These are phyloP conservation scores for Struthio camelus DNA, from an alignment of 2,113 vertebrate species.

Conservation along the genomic window DNA sequence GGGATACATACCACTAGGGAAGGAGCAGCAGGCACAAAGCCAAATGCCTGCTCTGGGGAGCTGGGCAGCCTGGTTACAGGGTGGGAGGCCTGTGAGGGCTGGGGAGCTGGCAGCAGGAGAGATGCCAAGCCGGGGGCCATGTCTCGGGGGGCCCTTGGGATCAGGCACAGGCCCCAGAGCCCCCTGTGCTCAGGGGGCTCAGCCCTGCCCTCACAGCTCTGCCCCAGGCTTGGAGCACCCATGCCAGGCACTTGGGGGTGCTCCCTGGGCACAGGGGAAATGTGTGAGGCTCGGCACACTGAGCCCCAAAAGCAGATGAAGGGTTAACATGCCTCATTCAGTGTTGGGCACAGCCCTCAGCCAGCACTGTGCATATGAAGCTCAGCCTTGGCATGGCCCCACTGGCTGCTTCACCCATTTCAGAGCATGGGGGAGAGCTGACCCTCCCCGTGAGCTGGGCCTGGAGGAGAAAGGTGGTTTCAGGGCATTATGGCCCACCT, in stretches of 20 bases:
- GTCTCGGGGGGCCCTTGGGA: fast-evolving
- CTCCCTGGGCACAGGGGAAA: background rate
- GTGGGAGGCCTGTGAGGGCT: background rate
- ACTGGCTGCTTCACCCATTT: background rate
- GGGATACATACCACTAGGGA: constrained; percentile 13
- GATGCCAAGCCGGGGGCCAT: background rate
- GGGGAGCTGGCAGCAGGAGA: fast-evolving
- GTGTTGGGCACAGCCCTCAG: background rate
- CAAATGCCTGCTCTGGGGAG: background rate
- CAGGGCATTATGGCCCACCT: too few species aligned
- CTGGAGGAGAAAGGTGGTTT: too few species aligned
- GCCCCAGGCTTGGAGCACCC: background rate
- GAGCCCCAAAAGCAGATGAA: background rate
- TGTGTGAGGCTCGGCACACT: too few species aligned
- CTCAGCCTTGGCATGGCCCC: background rate
- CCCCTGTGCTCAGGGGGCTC: fast-evolving
- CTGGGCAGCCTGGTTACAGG: background rate
- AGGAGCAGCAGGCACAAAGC: background rate
- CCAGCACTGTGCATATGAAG: background rate
- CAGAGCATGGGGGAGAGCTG: background rate
- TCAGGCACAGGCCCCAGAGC: fast-evolving
- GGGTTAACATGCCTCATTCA: background rate
- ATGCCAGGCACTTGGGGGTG: background rate
- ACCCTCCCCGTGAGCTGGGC: too few species aligned
- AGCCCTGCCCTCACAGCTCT: background rate